Evolutionary conservation across 2,888 invertebrate genomes (phyloP).

Genomic region (Dolichopus griseipennis): DNA sequence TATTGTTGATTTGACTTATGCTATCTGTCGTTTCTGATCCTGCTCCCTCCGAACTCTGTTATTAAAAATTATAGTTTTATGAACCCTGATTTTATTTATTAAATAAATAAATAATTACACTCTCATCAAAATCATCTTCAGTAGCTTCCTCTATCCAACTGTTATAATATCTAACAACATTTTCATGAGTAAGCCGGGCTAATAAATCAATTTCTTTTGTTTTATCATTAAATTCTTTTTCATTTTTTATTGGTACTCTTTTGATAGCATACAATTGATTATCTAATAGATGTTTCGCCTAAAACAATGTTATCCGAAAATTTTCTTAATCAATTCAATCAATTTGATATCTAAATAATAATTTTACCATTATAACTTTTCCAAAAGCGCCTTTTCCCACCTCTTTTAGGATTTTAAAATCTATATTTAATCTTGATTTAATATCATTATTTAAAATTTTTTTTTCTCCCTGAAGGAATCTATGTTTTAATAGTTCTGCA

Average conservation of each 20-base stretch:
- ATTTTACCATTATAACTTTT: conserved; percentile 82
- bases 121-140: conserved; percentile 39
- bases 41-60: neutral
- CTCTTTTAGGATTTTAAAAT: too few relatives aligned
- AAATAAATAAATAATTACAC: too few relatives aligned
- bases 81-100: too few relatives aligned
- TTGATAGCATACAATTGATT: conserved; percentile 92
- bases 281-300: conserved; percentile 89
- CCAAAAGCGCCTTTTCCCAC: conserved; percentile 95
- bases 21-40: too few relatives aligned
- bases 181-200: conserved; percentile 91
- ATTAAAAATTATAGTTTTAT: neutral
- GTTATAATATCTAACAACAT: conserved; percentile 93
- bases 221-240: conserved; percentile 79
- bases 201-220: conserved; percentile 89
- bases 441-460: conserved; percentile 74
- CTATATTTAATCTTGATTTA: too few relatives aligned
- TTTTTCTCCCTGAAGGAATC: conserved; percentile 52
- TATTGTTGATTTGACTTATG: neutral
- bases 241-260: conserved; percentile 74
- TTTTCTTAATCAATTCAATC: neutral
- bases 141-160: conserved; percentile 84
- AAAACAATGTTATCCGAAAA: neutral
- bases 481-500: conserved; percentile 19
- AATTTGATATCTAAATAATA: neutral